phyloP scores from a whole-genome alignment of 1,140 invertebrate species.

The Caenorhabditis inopinata region DNA sequence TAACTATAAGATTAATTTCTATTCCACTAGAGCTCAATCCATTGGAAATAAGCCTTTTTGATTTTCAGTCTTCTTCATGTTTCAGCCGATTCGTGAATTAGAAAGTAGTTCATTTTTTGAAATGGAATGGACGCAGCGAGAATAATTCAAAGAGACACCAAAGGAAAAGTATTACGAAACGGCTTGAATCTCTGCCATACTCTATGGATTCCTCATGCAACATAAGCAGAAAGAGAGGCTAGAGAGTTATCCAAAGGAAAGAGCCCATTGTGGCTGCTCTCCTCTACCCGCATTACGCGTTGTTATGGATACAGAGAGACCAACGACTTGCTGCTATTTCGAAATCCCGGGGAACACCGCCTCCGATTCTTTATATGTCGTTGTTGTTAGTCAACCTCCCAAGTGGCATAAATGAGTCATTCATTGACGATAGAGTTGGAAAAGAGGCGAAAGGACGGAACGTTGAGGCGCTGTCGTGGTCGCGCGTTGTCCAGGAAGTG shows the following conservation, averaged over 20 bases:
- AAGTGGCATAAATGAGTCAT: conserved; percentile 22
- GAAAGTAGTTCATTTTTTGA: no score
- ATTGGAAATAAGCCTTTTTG: no score
- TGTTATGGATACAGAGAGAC: conserved; percentile 25
- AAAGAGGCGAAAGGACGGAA: neutral
- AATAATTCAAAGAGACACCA: neutral
- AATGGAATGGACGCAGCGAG: neutral
- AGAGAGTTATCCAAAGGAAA: neutral
- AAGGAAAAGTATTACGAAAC: neutral
- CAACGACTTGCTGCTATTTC: neutral
- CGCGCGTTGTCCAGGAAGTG: conserved; percentile 24
- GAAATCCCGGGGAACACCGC: neutral
- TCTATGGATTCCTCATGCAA: conserved; percentile 12
- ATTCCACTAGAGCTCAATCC: no score
- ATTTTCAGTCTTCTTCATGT: no score
- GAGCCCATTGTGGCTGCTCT: neutral
- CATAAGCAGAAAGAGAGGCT: neutral
- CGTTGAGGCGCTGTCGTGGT: neutral
- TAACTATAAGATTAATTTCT: no score
- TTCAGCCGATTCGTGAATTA: no score
- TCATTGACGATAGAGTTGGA: conserved; percentile 17
- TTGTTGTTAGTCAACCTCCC: neutral
- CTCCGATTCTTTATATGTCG: neutral
- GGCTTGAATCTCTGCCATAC: neutral
- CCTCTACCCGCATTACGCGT: no score